Conservation (phyloP, 2,113 vertebrate species). For the Carettochelys insculpta region DNA sequence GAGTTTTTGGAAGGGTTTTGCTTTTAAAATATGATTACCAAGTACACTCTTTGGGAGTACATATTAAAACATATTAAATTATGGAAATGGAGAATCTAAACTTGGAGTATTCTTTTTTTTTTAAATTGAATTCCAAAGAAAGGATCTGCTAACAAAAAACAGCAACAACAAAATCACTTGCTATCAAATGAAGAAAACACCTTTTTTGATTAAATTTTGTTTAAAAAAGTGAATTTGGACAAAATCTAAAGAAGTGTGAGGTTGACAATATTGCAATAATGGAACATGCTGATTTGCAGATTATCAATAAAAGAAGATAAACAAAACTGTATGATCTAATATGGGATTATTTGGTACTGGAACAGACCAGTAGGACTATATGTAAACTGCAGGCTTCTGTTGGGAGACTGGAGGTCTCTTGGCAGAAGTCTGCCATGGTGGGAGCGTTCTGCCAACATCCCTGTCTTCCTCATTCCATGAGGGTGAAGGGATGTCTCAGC, state of each 20-base stretch:
- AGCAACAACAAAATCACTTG: too few species aligned
- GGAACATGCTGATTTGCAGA: background rate
- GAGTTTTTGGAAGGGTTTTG: background rate
- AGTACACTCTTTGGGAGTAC: background rate
- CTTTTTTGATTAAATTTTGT: background rate
- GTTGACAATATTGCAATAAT: background rate
- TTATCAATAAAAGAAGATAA: too few species aligned
- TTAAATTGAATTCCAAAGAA: fast-evolving
- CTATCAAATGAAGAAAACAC: background rate
- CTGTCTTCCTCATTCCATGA: too few species aligned
- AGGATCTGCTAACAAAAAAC: background rate
- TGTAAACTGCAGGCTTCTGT: too few species aligned
- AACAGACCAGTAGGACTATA: background rate
- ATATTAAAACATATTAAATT: background rate
- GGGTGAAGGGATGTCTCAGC: too few species aligned
- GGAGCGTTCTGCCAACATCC: too few species aligned
- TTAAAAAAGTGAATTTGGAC: background rate
- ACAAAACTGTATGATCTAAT: background rate
- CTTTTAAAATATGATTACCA: background rate
- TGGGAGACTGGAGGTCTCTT: too few species aligned
- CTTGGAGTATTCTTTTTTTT: fast-evolving
- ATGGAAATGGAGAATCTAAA: background rate
- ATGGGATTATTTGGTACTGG: background rate
- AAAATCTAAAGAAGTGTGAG: background rate
- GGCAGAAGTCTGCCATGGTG: too few species aligned